Percentiles rank a stretch among this genome's conserved stretches.
These are phyloP conservation scores for Periparus ater DNA, from an alignment of 2,797 vertebrate species.

Conservation along the genomic window DNA sequence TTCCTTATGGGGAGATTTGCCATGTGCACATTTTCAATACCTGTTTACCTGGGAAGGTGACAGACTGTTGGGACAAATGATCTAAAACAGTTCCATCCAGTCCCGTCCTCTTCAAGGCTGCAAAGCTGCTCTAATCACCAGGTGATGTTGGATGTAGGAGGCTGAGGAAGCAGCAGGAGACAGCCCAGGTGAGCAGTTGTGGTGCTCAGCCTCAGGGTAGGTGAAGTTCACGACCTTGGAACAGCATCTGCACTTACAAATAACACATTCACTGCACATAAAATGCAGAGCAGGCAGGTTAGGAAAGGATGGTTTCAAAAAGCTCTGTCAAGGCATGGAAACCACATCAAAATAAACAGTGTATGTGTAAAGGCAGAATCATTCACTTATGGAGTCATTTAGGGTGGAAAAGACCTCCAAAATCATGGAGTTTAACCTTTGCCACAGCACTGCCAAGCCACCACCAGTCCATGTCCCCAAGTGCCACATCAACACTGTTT, in stretches of 20 bases:
- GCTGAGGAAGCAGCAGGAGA: background rate
- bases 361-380: background rate
- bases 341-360: background rate
- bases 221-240: background rate
- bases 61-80: background rate
- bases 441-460: background rate
- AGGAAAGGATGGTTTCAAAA: background rate
- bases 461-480: background rate
- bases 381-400: background rate
- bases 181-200: background rate
- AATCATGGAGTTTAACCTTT: background rate
- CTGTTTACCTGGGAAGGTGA: background rate
- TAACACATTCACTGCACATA: rapidly evolving
- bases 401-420: background rate
- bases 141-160: background rate
- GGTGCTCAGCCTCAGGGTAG: background rate
- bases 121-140: background rate
- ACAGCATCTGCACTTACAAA: background rate
- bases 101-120: background rate
- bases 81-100: background rate
- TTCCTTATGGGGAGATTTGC: background rate
- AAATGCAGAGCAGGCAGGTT: background rate
- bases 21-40: background rate
- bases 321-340: background rate
- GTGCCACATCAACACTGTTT: background rate